phyloP scores from a whole-genome alignment of 2,113 vertebrate genomes.

The Brachirus orientalis region DNA sequence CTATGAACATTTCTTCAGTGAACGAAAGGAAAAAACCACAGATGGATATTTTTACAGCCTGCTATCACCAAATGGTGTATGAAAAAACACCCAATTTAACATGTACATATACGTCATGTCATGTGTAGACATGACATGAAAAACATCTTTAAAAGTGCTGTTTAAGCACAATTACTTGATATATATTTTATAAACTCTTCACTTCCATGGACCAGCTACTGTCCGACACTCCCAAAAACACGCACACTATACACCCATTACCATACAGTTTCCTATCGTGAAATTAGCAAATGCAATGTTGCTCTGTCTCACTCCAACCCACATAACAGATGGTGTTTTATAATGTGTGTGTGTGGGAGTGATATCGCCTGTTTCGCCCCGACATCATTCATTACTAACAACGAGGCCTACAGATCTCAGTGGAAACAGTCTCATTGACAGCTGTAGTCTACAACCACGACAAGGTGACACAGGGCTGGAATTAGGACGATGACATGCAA shows the following conservation, averaged over 20 bases:
- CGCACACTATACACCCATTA: conserved; percentile 1
- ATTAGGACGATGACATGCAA: conserved; percentile 40
- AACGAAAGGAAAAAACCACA: conserved; percentile 28
- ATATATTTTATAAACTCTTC: conserved; percentile 30
- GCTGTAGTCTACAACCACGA: neutral
- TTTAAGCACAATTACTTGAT: neutral
- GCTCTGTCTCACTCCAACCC: conserved; percentile 1
- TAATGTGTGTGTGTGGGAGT: neutral
- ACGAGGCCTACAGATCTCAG: conserved; percentile 33
- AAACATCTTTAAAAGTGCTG: too few relatives aligned
- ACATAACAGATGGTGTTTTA: conserved; percentile 28
- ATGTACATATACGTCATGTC: neutral
- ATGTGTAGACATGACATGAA: neutral
- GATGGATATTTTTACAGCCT: conserved; percentile 37
- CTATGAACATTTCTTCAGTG: conserved; percentile 19
- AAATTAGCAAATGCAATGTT: conserved; percentile 27
- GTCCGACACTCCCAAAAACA: conserved; percentile 17
- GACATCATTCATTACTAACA: conserved; percentile 53
- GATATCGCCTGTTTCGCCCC: conserved; percentile 33
- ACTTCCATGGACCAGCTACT: conserved; percentile 44
- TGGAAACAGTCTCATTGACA: conserved; percentile 10
- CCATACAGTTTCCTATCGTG: conserved; percentile 6
- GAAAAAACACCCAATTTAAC: neutral
- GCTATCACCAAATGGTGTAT: neutral
- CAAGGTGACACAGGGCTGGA: conserved; percentile 1